Base-by-base conservation (phyloP, 2,888 invertebrate genomes). In the Theodoxus fluviatilis region DNA sequence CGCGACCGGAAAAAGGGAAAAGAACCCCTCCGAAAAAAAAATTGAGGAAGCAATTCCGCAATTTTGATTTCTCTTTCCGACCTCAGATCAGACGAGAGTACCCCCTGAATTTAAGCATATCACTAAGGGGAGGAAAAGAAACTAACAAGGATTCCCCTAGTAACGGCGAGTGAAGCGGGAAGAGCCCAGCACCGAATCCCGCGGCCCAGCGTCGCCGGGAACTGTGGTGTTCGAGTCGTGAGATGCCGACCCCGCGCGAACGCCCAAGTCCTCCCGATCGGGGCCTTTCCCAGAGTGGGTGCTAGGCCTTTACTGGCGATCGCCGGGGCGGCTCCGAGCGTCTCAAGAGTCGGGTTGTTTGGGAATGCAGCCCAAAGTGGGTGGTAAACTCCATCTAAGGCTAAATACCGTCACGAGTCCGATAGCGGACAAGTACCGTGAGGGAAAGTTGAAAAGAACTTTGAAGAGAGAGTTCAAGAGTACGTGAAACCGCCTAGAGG, bases 101-200 rank as follows among this genome's bases (percentile, higher is more conserved):
- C 88, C 88, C 85, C 85, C 88, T 83, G 84, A 89, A 90, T 87
- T 91, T 90, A 90, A 91, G 91, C 91, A 91, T 91, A 91, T 91
- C 87, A 91, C 85, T 91, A 89, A 90, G 90, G 90, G 90, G 90
- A 90, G 91, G 91, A 91, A 91, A 91, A 91, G 90, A 91, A 91
- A 91, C 89, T 89, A 90, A 90, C 89, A 75, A 89, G 89, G 89
- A 90, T 91, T 90, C 88, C 90, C 89, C 83, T 85, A 91, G 90
- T 91, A 91, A 89, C 90, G 89, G 90, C 90, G 90, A 91, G 89
- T 88, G 89, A 91, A 91, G 86, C 86, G 89, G 90, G 89, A 90
- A 81, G 74, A 91, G 90, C 90, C 89, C 90, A 90, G 89, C 90
- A 88, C 90, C 88, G 89, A 90, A 90, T 88, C 89, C 86, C 84